These are phyloP conservation scores for Meteorus colon DNA, from an alignment of 2,888 invertebrate genomes.

Conservation along the genomic window DNA sequence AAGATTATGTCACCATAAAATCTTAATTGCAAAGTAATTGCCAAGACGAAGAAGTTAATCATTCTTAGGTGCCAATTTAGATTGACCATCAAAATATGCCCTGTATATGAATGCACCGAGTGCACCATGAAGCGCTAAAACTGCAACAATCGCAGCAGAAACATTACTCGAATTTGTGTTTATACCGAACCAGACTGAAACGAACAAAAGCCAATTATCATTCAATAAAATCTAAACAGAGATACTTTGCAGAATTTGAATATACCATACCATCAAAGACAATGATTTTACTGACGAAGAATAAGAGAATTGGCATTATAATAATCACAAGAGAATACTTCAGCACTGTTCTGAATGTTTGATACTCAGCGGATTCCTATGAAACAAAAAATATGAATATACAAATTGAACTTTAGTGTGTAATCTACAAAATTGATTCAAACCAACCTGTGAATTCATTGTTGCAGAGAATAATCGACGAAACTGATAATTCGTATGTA, in stretches of 20 bases:
- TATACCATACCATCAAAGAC: constrained; percentile 80
- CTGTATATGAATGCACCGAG: constrained; percentile 85
- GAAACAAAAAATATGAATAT: constrained; percentile 59
- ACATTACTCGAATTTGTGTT: constrained; percentile 81
- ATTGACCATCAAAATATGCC: constrained; percentile 78
- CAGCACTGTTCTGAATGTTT: constrained; percentile 84
- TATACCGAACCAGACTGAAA: constrained; percentile 74
- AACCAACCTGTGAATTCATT: constrained; percentile 11
- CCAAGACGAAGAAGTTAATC: constrained; percentile 55
- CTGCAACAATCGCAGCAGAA: constrained; percentile 85
- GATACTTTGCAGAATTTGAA: background rate
- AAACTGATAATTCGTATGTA: no score
- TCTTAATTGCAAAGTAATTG: background rate
- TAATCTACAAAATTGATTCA: background rate
- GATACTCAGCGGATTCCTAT: constrained; percentile 81
- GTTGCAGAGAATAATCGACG: background rate
- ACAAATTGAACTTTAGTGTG: background rate
- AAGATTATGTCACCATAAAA: background rate
- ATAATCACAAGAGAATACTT: constrained; percentile 86
- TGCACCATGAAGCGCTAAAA: constrained; percentile 84
- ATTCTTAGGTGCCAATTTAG: constrained; percentile 58
- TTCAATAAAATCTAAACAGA: background rate
- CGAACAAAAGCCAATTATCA: background rate
- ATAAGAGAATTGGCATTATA: constrained; percentile 83
- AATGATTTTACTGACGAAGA: constrained; percentile 81